Evolutionary conservation across 1,140 invertebrate genomes (phyloP), one percentile per base, ranked within the genome.

Genomic region (Drosophila malerkotliana): DNA sequence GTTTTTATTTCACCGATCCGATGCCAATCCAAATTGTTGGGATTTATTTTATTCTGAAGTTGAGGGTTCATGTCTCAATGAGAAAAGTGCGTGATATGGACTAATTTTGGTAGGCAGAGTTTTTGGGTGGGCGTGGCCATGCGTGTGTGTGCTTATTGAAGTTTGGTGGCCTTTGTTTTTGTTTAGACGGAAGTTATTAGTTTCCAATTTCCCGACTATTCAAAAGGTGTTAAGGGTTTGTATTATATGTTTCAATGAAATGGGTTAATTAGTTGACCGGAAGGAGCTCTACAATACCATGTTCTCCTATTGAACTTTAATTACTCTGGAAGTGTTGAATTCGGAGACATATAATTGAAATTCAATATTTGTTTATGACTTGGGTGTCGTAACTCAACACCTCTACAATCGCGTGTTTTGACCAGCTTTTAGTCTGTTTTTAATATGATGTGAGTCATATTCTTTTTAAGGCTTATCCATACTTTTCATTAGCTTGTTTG

Each of bases 181-280:
- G 69, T 77, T 77, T 63, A 32, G 32, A 66, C 72, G 82, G 81
- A 87, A 82, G 62, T 85, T 85, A 82, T 85, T 87, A 85, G 68
- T 78, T 68, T 82, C 78, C 49, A 78, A 82, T 88, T 85, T 87
- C 61, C 81, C 63, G 54, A 54, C 37, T 14, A 8, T 14, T 15
- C 6, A 51, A 45, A 45, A 67, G 59, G 60, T 84, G 81, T 83
- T 39, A 75, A 18, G 66, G 55, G 32, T 21, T 57, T 53, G 26
- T 48, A n/a, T 41, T 7, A 55, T 37, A 12, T 37, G 9, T n/a
- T 37, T 34, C 30, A 28, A 6, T 24, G 15, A 52, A 30, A 73
- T 60, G 57, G 58, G 63, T 67, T 81, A 67, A 84, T 84, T 84
- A 77, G 55, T 18, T 45, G 15, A 39, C 24, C 53, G 21, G 53